Percentiles rank a stretch among this genome's conserved stretches.
Conservation (phyloP, 2,797 vertebrate species). For the Eulemur coronatus region DNA sequence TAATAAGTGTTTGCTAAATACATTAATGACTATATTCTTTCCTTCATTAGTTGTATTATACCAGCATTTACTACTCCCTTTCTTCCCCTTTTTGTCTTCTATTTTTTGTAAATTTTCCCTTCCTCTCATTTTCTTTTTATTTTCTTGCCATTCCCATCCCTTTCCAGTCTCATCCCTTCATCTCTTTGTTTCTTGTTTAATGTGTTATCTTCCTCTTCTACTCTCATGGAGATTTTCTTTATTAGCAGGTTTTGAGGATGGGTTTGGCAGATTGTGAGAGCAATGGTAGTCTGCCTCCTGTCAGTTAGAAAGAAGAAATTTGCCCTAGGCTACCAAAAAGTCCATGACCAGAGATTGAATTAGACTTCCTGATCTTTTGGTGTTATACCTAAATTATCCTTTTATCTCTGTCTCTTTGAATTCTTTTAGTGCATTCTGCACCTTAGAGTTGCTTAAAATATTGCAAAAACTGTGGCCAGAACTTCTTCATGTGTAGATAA, state of each 20-base stretch:
- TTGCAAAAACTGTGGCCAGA: neutral
- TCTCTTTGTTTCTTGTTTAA: neutral
- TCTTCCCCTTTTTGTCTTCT: neutral
- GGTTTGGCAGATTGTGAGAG: neutral
- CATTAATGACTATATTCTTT: neutral
- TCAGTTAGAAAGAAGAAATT: constrained; percentile 22
- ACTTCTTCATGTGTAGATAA: neutral
- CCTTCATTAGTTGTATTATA: neutral
- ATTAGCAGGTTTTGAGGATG: neutral
- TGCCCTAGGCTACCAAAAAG: neutral
- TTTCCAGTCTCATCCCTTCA: neutral
- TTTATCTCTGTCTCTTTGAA: neutral
- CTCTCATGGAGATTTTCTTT: neutral
- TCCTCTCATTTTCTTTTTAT: neutral
- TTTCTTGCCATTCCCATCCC: neutral
- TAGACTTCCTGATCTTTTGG: constrained; percentile 1
- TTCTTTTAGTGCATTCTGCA: neutral
- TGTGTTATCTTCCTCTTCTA: neutral
- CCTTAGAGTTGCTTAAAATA: constrained; percentile 24
- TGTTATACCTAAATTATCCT: neutral
- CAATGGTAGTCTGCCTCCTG: neutral
- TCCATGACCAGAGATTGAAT: neutral
- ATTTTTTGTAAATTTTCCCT: neutral
- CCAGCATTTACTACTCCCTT: neutral
- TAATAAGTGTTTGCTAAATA: constrained; percentile 11